These are phyloP conservation scores for Hucho hucho DNA, from an alignment of 2,113 vertebrate species.

Conservation along the genomic window DNA sequence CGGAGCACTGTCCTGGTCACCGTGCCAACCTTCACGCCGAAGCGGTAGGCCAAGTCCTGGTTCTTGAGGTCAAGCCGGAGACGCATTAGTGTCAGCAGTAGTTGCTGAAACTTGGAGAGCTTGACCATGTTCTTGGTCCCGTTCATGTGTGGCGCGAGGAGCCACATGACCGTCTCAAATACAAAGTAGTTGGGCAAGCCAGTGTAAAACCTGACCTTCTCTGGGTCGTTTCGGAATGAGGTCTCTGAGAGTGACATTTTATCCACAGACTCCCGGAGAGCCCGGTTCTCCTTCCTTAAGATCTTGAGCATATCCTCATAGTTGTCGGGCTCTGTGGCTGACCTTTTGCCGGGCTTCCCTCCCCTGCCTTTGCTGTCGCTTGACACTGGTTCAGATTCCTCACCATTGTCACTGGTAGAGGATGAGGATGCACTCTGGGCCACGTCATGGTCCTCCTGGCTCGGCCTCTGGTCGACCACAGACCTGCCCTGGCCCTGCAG, in stretches of 20 bases:
- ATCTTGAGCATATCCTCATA: constrained; percentile 61
- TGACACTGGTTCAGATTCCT: constrained; percentile 23
- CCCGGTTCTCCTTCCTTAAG: constrained; percentile 70
- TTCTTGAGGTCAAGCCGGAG: constrained; percentile 74
- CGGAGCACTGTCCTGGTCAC: constrained; percentile 69
- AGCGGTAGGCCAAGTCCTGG: constrained; percentile 76
- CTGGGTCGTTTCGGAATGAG: constrained; percentile 69
- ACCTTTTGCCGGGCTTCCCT: constrained; percentile 36
- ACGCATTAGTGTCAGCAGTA: constrained; percentile 74
- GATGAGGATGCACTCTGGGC: constrained; percentile 57
- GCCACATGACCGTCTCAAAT: constrained; percentile 76
- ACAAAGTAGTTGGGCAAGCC: constrained; percentile 77
- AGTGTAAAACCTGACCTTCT: constrained; percentile 76
- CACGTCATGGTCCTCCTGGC: constrained; percentile 31
- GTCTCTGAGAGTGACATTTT: constrained; percentile 73
- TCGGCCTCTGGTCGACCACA: constrained; percentile 19
- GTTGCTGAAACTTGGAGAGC: constrained; percentile 76
- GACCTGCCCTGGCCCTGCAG: constrained; percentile 70
- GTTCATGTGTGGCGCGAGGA: constrained; percentile 75
- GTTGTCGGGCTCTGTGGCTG: constrained; percentile 21
- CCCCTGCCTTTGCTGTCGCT: constrained; percentile 50
- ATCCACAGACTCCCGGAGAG: constrained; percentile 69
- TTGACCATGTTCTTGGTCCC: constrained; percentile 58
- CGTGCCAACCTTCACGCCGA: constrained; percentile 68
- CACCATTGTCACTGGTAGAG: constrained; percentile 50